Evolutionary conservation across 2,888 invertebrate genomes (phyloP).

Genomic region (Rhagonycha fulva): DNA sequence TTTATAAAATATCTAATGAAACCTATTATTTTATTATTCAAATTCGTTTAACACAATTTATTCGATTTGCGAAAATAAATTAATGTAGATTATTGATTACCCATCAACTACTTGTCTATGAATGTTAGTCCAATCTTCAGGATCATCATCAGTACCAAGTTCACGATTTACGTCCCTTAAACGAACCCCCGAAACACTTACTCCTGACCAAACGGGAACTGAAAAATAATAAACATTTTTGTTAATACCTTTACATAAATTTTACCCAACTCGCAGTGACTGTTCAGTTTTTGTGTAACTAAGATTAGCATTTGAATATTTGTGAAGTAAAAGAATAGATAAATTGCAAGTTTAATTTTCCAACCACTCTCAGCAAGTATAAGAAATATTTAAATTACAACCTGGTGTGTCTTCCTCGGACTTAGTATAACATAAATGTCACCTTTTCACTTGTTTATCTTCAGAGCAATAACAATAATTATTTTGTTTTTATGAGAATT

Average conservation of each 20-base stretch:
- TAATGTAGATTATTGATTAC: slow-evolving; percentile 18
- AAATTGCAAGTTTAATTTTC: neutral
- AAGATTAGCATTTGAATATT: too few species aligned
- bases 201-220: slow-evolving; percentile 68
- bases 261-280: too few species aligned
- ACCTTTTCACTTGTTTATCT: neutral
- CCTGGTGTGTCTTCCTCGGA: neutral
- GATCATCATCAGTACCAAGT: slow-evolving; percentile 60
- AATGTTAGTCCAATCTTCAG: slow-evolving; percentile 76
- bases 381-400: neutral
- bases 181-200: slow-evolving; percentile 64
- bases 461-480: neutral
- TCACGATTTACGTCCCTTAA: slow-evolving; percentile 61
- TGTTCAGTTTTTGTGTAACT: too few species aligned
- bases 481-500: neutral
- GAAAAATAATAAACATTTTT: neutral
- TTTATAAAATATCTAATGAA: slow-evolving; percentile 12
- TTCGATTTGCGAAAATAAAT: neutral
- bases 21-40: neutral
- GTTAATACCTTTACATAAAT: too few species aligned
- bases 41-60: neutral
- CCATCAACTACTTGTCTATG: slow-evolving; percentile 72
- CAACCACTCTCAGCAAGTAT: neutral
- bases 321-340: neutral
- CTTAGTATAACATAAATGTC: neutral